Conservation (phyloP, 2,113 vertebrate species). For the Holacanthus passer region DNA sequence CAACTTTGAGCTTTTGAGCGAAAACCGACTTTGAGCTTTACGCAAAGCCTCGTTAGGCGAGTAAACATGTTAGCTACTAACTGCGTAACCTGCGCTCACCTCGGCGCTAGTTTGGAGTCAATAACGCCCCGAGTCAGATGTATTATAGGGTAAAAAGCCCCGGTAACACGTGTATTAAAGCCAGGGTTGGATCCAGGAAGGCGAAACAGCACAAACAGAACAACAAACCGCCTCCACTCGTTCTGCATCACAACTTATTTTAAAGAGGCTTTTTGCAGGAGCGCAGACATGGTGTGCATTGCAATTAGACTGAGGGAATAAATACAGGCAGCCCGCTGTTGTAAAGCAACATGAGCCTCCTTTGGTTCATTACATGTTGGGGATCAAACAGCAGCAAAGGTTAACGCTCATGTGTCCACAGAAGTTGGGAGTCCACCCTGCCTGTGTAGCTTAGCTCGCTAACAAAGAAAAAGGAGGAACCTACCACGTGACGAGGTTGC, state of each 20-base stretch:
- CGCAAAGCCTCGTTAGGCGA: slow-evolving; percentile 32
- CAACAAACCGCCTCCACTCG: not conserved
- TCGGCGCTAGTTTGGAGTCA: slow-evolving; percentile 25
- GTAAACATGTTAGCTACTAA: slow-evolving; percentile 49
- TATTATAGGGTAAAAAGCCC: not conserved
- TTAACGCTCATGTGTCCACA: slow-evolving; percentile 48
- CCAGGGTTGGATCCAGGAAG: not conserved
- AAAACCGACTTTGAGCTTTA: not conserved
- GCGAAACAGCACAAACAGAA: not conserved
- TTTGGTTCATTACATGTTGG: not conserved
- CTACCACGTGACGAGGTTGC: slow-evolving; percentile 96
- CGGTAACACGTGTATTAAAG: not conserved
- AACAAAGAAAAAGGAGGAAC: slow-evolving; percentile 96
- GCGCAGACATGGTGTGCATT: slow-evolving; percentile 58
- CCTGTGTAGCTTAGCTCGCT: slow-evolving; percentile 78
- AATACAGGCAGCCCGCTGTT: slow-evolving; percentile 39
- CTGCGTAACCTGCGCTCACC: slow-evolving; percentile 38
- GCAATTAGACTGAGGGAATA: slow-evolving; percentile 66
- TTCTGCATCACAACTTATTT: slow-evolving; percentile 56
- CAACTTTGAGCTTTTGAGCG: no score
- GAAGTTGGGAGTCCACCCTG: slow-evolving; percentile 75
- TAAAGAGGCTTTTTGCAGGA: slow-evolving; percentile 46
- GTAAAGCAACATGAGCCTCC: not conserved
- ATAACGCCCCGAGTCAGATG: slow-evolving; percentile 27
- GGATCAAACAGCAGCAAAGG: not conserved